phyloP scores from a whole-genome alignment of 2,888 invertebrate species.

The Apodemia mormo region DNA sequence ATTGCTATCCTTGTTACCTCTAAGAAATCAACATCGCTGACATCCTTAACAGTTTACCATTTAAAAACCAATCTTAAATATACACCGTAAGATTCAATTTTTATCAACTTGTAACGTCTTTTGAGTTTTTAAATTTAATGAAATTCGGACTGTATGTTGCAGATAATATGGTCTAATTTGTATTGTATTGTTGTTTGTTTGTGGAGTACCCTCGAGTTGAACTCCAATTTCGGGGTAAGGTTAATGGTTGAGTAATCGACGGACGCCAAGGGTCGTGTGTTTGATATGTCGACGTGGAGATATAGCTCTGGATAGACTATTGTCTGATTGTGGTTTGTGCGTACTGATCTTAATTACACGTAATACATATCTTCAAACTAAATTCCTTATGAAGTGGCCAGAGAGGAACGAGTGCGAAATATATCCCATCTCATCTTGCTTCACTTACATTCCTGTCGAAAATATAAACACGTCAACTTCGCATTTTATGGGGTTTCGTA shows the following conservation, averaged over 20 bases:
- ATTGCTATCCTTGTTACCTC: conserved; percentile 48
- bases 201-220: conserved; percentile 46
- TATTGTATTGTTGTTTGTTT: conserved; percentile 34
- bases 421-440: too few relatives aligned
- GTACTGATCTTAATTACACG: not conserved
- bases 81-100: conserved; percentile 21
- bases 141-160: conserved; percentile 36
- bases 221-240: conserved; percentile 54
- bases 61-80: conserved; percentile 31
- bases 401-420: too few relatives aligned
- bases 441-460: too few relatives aligned
- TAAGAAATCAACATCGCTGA: conserved; percentile 41
- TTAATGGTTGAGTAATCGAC: conserved; percentile 74
- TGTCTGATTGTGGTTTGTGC: conserved; percentile 20
- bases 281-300: conserved; percentile 58
- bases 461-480: too few relatives aligned
- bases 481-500: too few relatives aligned
- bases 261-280: conserved; percentile 57
- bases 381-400: too few relatives aligned
- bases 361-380: too few relatives aligned
- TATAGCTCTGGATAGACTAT: conserved; percentile 31
- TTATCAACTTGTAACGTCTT: conserved; percentile 11
- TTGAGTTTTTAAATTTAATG: not conserved
- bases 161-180: conserved; percentile 40
- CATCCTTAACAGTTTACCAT: conserved; percentile 44